Evolutionary conservation across 1,140 invertebrate species (phyloP).

Genomic region (Bathynomus jamesi): DNA sequence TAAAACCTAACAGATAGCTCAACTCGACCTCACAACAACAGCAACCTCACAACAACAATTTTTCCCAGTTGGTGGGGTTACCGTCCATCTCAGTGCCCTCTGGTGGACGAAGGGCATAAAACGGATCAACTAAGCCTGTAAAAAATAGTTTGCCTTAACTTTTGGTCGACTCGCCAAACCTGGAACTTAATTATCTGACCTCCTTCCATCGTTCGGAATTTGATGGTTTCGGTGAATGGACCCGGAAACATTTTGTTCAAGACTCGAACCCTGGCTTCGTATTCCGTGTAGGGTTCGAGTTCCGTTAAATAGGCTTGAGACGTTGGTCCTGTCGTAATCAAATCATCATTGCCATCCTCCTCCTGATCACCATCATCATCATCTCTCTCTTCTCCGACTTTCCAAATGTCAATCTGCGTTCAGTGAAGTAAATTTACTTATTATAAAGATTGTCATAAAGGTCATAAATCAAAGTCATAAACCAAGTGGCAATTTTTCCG

Average conservation of each 20-base stretch:
- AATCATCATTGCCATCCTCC: not conserved
- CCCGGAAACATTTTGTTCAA: constrained; percentile 21
- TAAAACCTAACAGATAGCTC: too few species aligned
- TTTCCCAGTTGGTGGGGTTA: too few species aligned
- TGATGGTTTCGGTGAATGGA: constrained; percentile 4
- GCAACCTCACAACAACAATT: too few species aligned
- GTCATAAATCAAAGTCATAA: too few species aligned
- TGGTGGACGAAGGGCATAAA: too few species aligned
- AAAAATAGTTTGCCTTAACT: too few species aligned
- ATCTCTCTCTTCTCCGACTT: not conserved
- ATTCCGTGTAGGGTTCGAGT: constrained; percentile 12
- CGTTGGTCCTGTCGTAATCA: not conserved
- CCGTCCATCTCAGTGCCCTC: too few species aligned
- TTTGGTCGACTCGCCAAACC: too few species aligned
- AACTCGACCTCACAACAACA: too few species aligned
- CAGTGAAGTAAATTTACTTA: not conserved
- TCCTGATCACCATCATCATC: not conserved
- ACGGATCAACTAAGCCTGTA: too few species aligned
- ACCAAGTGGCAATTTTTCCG: too few species aligned
- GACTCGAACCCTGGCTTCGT: constrained; percentile 7
- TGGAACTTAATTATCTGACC: too few species aligned
- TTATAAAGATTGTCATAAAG: constrained; percentile 2
- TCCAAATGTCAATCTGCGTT: constrained; percentile 2
- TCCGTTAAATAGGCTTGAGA: constrained; percentile 3
- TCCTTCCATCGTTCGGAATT: constrained; percentile 27